Evolutionary conservation across 2,113 vertebrate species (phyloP).

Genomic region (Physeter macrocephalus): DNA sequence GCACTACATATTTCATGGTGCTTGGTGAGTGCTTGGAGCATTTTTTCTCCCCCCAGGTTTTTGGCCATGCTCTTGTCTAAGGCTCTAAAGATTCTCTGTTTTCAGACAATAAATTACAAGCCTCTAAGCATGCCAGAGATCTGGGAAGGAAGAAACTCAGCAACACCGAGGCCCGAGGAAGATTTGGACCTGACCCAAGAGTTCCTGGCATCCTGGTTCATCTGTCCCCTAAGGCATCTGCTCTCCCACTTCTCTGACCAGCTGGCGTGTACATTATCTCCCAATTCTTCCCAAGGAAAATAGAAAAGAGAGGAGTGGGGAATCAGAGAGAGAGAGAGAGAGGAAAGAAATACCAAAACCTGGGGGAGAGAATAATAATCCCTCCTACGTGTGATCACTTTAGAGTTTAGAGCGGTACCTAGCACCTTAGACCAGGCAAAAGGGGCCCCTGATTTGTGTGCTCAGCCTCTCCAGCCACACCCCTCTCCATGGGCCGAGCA

Average conservation of each 20-base stretch:
- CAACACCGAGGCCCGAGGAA: background rate
- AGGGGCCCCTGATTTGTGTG: background rate
- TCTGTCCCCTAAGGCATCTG: background rate
- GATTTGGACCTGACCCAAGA: constrained; percentile 14
- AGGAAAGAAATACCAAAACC: background rate
- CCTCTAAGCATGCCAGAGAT: background rate
- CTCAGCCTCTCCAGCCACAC: background rate
- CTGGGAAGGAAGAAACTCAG: constrained; percentile 6
- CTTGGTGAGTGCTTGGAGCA: background rate
- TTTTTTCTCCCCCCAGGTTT: background rate
- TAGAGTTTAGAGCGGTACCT: background rate
- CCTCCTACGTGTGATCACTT: background rate
- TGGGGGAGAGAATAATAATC: background rate
- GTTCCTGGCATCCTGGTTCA: constrained; percentile 5
- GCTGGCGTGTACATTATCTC: background rate
- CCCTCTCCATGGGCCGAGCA: rapidly evolving
- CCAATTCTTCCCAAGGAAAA: background rate
- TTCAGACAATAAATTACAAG: constrained; percentile 58
- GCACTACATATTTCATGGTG: background rate
- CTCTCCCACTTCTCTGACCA: background rate
- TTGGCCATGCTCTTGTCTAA: background rate
- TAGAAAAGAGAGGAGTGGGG: background rate
- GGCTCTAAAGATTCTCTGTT: constrained; percentile 45
- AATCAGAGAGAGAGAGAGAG: background rate
- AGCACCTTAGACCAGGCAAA: background rate